phyloP scores from a whole-genome alignment of 2,113 vertebrate genomes.

The Cygnus buccinator region DNA sequence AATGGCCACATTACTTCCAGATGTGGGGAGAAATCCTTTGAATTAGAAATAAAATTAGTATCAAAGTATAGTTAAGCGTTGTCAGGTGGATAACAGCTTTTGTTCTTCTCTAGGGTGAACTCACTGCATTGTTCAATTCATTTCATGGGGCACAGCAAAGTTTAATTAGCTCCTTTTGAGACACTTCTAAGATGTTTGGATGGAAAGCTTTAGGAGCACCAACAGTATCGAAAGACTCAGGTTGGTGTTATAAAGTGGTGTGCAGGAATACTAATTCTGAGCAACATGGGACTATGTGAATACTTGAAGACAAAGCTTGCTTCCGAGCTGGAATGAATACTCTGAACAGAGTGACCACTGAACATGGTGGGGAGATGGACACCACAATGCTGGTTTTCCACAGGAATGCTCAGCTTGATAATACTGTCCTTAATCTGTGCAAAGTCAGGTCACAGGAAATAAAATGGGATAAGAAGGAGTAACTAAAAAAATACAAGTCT shows the following conservation, averaged over 20 bases:
- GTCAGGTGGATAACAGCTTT: neutral
- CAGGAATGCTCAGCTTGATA: neutral
- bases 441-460: neutral
- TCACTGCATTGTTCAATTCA: neutral
- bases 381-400: neutral
- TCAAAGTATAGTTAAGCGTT: neutral
- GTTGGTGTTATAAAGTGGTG: rapidly evolving
- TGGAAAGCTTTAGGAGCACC: neutral
- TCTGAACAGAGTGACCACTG: neutral
- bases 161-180: neutral
- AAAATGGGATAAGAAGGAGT: neutral
- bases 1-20: neutral
- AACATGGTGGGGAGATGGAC: neutral
- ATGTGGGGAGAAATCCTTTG: neutral
- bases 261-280: neutral
- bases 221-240: rapidly evolving
- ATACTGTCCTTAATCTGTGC: neutral
- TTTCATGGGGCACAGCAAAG: neutral
- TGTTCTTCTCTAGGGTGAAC: neutral
- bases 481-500: neutral
- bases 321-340: neutral
- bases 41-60: neutral
- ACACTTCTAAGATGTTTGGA: neutral
- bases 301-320: neutral
- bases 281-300: rapidly evolving